Conservation (phyloP, 2,113 vertebrate genomes). For the Furnarius figulus region DNA sequence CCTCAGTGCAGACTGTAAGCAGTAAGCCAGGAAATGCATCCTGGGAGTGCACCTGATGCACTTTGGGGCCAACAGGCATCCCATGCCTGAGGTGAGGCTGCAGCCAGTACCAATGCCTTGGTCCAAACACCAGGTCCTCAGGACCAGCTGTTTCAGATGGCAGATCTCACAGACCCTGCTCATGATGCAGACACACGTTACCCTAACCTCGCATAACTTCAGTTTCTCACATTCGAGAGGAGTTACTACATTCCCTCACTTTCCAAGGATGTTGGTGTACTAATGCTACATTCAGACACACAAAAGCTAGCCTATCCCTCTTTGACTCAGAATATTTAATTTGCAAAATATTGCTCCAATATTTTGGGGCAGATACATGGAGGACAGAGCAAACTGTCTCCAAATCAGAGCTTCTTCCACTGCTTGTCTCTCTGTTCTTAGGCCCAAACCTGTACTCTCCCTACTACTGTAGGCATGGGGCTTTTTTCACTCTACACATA, state of each 20-base stretch:
- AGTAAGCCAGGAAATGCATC: background rate
- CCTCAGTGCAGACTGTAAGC: background rate
- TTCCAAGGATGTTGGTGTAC: background rate
- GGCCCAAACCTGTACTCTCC: background rate
- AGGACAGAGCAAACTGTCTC: background rate
- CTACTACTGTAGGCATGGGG: background rate
- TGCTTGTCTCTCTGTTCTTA: background rate
- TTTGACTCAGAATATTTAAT: background rate
- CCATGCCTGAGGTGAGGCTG: rapidly evolving
- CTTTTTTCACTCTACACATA: background rate
- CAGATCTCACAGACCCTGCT: background rate
- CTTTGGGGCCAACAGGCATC: background rate
- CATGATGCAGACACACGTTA: background rate
- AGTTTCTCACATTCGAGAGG: background rate
- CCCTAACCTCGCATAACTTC: background rate
- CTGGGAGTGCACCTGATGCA: rapidly evolving
- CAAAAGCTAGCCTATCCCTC: background rate
- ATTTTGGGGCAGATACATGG: background rate
- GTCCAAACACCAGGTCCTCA: background rate
- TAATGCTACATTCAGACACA: background rate
- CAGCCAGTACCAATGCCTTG: rapidly evolving
- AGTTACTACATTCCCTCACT: background rate
- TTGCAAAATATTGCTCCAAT: background rate
- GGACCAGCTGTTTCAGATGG: background rate
- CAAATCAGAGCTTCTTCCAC: background rate